A percentile compares a stretch with the other conserved stretches of the same genome.
Evolutionary conservation across 1,140 invertebrate species (phyloP).

Genomic region (Phocides pigmalion): DNA sequence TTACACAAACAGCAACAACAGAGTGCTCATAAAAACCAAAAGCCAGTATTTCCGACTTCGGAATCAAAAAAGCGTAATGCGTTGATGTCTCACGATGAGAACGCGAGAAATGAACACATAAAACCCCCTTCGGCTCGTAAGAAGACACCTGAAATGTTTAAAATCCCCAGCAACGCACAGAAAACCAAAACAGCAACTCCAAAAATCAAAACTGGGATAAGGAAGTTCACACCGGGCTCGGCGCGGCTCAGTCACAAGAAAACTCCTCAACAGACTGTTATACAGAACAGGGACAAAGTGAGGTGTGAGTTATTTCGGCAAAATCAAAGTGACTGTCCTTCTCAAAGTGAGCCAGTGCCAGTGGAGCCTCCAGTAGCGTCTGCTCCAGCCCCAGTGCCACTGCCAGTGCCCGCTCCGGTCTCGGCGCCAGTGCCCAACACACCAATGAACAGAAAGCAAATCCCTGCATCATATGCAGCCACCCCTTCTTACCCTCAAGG

Average conservation of each 20-base stretch:
- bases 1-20: constrained; percentile 20
- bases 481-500: constrained; percentile 75
- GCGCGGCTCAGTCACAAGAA: constrained; percentile 61
- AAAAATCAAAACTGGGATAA: constrained; percentile 70
- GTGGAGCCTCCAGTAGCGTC: background rate
- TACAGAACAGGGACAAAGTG: constrained; percentile 67
- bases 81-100: constrained; percentile 49
- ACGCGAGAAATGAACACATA: constrained; percentile 38
- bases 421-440: constrained; percentile 58
- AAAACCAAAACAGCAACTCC: constrained; percentile 64
- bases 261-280: constrained; percentile 45
- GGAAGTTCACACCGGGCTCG: constrained; percentile 67
- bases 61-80: constrained; percentile 56
- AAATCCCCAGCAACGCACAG: constrained; percentile 48
- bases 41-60: constrained; percentile 38
- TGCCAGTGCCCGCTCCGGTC: background rate
- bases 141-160: constrained; percentile 58
- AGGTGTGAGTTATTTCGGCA: constrained; percentile 69
- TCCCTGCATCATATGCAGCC: constrained; percentile 57
- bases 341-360: constrained; percentile 3
- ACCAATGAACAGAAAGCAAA: constrained; percentile 60
- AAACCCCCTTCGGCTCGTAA: constrained; percentile 48
- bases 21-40: constrained; percentile 42
- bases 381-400: too few relatives aligned
- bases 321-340: constrained; percentile 34